Evolutionary conservation across 2,113 vertebrate genomes (phyloP), one percentile per base, ranked within the genome.

Genomic region (Thryonomys swinderianus): DNA sequence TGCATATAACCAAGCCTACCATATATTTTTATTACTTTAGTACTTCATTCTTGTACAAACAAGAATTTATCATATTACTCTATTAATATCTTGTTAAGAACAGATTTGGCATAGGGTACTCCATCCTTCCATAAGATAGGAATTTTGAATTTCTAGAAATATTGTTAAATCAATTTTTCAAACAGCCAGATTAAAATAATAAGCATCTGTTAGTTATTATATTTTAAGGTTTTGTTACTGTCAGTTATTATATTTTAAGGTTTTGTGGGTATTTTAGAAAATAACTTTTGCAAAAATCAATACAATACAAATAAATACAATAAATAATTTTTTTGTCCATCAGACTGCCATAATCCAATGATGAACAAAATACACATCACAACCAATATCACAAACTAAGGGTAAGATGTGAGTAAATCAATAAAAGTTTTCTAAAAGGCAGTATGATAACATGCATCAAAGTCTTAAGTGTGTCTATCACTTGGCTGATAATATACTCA

Each of bases 131-230:
- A 30, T 3, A 85, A 93, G 80, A 69, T 3, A 20, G 7, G 59
- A 76, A 62, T 78, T 67, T 83, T 57, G 42, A 82, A 62, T 51
- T 86, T 79, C 48, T 76, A 69, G 48, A 96, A 93, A 95, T 91
- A 74, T 67, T 93, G 69, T 69, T 76, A 92, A 48, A 10, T 7
- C 30, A 90, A 78, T 80, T 51, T 74, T 64, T 73, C 12, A 66
- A 21, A 73, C 25, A 83, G 14, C 23, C n/a, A 71, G 82, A 74
- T 66, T 88, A 73, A 91, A 93, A 79, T 59, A 78, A 59, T 45
- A 96, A 83, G 76, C 34, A 71, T 25, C 16, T 94, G 25, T 88
- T 62, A 67, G 0, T 51, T 86, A 79, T 64, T 18, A 83, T 37
- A 40, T 25, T 61, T 59, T 71, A 25, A 30, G 12, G 27, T 34